A percentile compares a stretch with the other conserved stretches of the same genome.
Evolutionary conservation across 2,113 vertebrate genomes (phyloP).

Genomic region (Eidolon helvum): DNA sequence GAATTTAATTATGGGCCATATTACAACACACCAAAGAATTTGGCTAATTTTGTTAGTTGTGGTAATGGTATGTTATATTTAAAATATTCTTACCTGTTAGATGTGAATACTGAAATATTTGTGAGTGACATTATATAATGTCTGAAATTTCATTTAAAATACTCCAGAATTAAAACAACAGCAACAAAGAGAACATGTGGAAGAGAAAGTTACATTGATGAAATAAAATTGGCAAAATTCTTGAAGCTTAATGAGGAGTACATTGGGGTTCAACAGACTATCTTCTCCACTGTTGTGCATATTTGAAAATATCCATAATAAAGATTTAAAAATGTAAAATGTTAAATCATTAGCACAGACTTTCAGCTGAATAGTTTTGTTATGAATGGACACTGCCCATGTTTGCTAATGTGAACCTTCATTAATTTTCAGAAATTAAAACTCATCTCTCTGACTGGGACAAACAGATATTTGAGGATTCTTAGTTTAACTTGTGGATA

Average conservation of each 20-base stretch:
- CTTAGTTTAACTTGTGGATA: neutral
- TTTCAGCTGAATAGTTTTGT: neutral
- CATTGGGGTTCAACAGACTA: neutral
- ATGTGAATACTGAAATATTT: neutral
- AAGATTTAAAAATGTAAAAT: neutral
- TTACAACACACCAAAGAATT: neutral
- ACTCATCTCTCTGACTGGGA: neutral
- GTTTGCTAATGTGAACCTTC: neutral
- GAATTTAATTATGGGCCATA: neutral
- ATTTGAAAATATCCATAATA: neutral
- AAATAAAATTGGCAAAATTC: neutral
- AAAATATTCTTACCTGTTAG: neutral
- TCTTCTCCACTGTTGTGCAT: neutral
- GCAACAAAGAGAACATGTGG: neutral
- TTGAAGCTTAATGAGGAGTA: neutral
- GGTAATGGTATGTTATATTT: neutral
- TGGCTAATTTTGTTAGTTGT: neutral
- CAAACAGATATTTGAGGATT: neutral
- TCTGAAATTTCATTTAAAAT: slow-evolving; percentile 20
- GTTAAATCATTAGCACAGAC: neutral
- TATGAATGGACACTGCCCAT: neutral
- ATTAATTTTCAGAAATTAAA: neutral
- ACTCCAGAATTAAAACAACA: neutral
- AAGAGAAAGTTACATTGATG: neutral
- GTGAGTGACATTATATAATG: neutral